phyloP scores from a whole-genome alignment of 1,140 invertebrate species.

The Drosophila guanche region DNA sequence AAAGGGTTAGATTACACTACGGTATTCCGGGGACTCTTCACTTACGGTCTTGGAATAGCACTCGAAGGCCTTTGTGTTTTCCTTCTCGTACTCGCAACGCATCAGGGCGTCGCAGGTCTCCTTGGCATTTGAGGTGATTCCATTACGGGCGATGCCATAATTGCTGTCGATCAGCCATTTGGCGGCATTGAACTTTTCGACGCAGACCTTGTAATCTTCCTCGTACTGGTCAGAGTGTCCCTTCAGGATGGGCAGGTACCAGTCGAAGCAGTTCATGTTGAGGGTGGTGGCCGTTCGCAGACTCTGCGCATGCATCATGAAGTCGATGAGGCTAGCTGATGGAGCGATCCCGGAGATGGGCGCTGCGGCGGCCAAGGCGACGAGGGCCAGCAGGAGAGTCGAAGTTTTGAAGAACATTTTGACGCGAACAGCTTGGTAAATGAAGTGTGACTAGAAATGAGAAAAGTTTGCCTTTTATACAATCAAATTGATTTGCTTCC shows the following conservation, averaged over 20 bases:
- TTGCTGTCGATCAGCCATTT: background rate
- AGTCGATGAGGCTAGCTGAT: background rate
- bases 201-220: background rate
- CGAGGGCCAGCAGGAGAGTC: conserved; percentile 19
- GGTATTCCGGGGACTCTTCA: too few relatives aligned
- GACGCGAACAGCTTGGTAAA: background rate
- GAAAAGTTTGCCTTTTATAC: conserved; percentile 19
- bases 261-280: conserved; percentile 24
- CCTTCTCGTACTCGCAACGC: background rate
- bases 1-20: too few relatives aligned
- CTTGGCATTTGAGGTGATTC: background rate
- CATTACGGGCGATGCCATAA: background rate
- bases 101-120: background rate
- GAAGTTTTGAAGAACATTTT: conserved; percentile 23
- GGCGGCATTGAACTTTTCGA: background rate
- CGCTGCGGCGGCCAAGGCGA: background rate
- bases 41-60: background rate
- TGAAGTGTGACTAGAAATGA: background rate
- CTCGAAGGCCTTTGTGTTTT: background rate
- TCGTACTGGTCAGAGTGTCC: conserved; percentile 14
- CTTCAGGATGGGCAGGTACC: conserved; percentile 24
- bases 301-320: conserved; percentile 7
- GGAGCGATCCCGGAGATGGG: background rate
- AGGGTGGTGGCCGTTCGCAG: conserved; percentile 7
- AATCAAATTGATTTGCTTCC: too few relatives aligned